These are phyloP conservation scores for Rhyzopertha dominica DNA, from an alignment of 1,140 invertebrate genomes.

Conservation along the genomic window DNA sequence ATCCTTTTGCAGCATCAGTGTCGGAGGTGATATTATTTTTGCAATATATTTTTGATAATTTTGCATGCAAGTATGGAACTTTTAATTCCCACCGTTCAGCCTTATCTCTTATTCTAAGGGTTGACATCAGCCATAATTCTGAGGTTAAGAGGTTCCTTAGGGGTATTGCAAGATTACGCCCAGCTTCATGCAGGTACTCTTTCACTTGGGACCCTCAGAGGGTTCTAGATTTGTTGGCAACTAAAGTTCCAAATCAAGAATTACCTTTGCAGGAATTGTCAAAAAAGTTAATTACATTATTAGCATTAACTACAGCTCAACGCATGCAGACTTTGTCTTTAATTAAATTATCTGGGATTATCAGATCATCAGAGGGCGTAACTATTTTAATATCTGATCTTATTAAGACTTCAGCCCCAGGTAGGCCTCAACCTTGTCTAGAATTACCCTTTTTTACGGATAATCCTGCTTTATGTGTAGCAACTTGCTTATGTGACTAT, in stretches of 20 bases:
- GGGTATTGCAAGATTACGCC: constrained; percentile 2
- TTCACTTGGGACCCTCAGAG: constrained; percentile 8
- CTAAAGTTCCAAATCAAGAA: not conserved
- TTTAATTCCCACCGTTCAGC: constrained; percentile 6
- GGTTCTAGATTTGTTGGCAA: constrained; percentile 1
- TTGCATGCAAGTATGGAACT: not conserved
- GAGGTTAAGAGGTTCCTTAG: constrained; percentile 6
- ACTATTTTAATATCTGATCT: constrained; percentile 4
- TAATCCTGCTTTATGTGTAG: too few species aligned
- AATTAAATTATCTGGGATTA: constrained; percentile 8
- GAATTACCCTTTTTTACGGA: constrained; percentile 13
- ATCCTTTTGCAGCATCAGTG: constrained; percentile 3
- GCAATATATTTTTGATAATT: constrained; percentile 9
- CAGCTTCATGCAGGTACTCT: not conserved
- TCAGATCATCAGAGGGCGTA: not conserved
- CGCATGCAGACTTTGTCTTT: constrained; percentile 7
- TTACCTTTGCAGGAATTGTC: constrained; percentile 4
- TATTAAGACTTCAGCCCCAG: constrained; percentile 8
- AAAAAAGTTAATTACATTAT: constrained; percentile 5
- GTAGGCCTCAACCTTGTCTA: constrained; percentile 3
- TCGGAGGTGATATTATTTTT: constrained; percentile 6
- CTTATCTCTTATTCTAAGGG: constrained; percentile 1
- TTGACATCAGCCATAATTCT: not conserved
- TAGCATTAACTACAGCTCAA: constrained; percentile 7
- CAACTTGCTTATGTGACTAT: too few species aligned